Percentiles rank a stretch among this genome's conserved stretches.
Conservation (phyloP, 2,797 vertebrate species). For the Tokudaia tokunoshimensis region DNA sequence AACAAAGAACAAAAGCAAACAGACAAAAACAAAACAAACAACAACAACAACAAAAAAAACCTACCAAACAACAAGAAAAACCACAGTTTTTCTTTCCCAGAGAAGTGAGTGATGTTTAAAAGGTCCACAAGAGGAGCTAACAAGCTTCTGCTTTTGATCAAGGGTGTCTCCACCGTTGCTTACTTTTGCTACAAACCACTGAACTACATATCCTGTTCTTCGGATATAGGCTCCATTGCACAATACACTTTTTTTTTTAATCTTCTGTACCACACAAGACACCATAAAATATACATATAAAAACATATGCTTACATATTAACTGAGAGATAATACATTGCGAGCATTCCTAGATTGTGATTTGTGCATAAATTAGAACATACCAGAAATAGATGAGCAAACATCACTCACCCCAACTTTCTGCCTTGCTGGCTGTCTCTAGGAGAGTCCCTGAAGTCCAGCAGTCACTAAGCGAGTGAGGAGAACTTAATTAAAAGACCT, state of each 20-base stretch:
- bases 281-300: constrained; percentile 27
- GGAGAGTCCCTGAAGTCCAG: neutral
- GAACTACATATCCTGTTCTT: neutral
- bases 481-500: constrained; percentile 9
- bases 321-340: constrained; percentile 7
- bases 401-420: neutral
- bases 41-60: too few species aligned
- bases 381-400: neutral
- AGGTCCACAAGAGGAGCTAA: neutral
- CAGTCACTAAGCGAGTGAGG: neutral
- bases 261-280: neutral
- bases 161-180: neutral
- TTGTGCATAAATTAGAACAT: constrained; percentile 9
- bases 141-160: neutral
- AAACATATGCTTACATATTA: constrained; percentile 61
- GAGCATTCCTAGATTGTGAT: neutral
- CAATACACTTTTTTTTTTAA: neutral
- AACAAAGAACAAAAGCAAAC: neutral
- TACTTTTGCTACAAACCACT: neutral
- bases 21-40: too few species aligned
- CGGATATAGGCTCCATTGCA: neutral
- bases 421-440: neutral
- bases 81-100: neutral
- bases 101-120: neutral
- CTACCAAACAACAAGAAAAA: neutral